Conservation (phyloP, 2,113 vertebrate species). For the Spea bombifrons region DNA sequence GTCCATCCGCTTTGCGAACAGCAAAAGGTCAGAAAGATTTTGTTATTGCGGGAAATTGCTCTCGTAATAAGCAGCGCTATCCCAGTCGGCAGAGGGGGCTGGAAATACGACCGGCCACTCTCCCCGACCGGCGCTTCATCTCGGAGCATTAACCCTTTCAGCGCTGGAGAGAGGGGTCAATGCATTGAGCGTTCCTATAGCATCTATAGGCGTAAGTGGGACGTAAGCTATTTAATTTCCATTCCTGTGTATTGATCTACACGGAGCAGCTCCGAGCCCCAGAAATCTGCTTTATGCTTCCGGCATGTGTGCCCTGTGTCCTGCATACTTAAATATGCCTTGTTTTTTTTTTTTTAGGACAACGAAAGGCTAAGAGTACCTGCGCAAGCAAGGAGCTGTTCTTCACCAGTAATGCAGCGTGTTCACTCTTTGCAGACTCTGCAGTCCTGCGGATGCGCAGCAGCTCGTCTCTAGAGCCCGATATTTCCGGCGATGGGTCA, state of each 20-base stretch:
- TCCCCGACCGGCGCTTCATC: too few relatives aligned
- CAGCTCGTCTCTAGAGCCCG: conserved; percentile 32
- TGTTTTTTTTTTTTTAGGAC: background rate
- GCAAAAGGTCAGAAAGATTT: conserved; percentile 53
- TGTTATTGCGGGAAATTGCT: conserved; percentile 57
- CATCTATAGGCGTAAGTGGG: too few relatives aligned
- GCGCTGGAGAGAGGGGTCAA: too few relatives aligned
- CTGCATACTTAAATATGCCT: too few relatives aligned
- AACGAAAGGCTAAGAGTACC: conserved; percentile 23
- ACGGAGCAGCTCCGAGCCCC: background rate
- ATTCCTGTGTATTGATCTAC: background rate
- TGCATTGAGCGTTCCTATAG: too few relatives aligned
- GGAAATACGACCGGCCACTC: background rate
- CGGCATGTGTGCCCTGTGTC: too few relatives aligned
- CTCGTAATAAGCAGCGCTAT: conserved; percentile 52
- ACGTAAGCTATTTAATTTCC: too few relatives aligned
- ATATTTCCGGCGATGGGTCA: conserved; percentile 32
- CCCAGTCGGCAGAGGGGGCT: conserved; percentile 8
- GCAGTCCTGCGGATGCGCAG: conserved; percentile 1
- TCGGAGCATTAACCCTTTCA: too few relatives aligned
- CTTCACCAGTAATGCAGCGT: conserved; percentile 51
- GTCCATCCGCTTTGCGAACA: conserved; percentile 53
- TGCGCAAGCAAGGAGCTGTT: conserved; percentile 50
- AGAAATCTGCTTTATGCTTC: too few relatives aligned
- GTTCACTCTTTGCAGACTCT: conserved; percentile 9